Conservation (phyloP, 2,888 invertebrate genomes). For the Hartigia nigra region DNA sequence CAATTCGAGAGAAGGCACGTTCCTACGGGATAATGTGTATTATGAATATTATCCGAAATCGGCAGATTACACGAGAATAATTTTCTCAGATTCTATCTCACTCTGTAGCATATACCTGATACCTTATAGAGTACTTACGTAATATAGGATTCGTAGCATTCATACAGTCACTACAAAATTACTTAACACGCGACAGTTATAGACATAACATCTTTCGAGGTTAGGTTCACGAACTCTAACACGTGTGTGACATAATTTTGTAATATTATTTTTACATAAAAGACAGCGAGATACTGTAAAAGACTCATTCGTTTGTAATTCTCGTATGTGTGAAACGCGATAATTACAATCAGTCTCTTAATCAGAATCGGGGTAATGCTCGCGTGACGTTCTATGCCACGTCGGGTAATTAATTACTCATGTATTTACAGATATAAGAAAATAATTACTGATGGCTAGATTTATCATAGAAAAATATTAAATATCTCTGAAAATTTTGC, state of each 20-base stretch:
- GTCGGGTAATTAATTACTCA: neutral
- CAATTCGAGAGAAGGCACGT: conserved; percentile 23
- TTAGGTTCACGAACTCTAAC: neutral
- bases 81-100: neutral
- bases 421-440: neutral
- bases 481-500: neutral
- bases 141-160: neutral
- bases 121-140: neutral
- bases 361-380: neutral
- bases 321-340: neutral
- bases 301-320: neutral
- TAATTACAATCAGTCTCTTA: neutral
- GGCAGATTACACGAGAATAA: neutral
- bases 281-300: neutral
- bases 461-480: neutral
- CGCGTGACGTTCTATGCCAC: neutral
- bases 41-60: neutral
- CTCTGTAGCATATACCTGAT: neutral
- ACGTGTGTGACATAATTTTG: neutral
- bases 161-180: neutral
- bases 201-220: too few species aligned
- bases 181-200: neutral
- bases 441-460: neutral
- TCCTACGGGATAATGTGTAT: conserved; percentile 11
- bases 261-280: neutral